A percentile compares a stretch with the other conserved stretches of the same genome.
Evolutionary conservation across 2,888 invertebrate species (phyloP).

Genomic region (Galerucella nymphaeae): DNA sequence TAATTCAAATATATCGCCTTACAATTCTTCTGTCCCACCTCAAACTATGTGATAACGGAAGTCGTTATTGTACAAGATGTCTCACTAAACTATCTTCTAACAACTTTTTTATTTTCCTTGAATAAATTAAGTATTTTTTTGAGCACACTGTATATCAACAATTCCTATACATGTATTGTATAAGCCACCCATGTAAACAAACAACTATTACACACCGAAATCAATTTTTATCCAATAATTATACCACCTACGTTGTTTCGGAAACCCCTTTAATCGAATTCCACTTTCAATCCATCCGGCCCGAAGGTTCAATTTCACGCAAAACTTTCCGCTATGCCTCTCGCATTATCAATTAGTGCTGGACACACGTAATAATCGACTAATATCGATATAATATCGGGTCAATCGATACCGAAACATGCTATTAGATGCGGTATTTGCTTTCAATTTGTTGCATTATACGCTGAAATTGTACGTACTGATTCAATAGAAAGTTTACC

Average conservation of each 20-base stretch:
- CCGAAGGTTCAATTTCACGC: conserved; percentile 32
- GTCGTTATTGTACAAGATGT: too few species aligned
- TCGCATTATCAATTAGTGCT: conserved; percentile 48
- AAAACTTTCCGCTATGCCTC: conserved; percentile 28
- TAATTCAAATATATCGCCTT: too few species aligned
- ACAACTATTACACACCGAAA: conserved; percentile 47
- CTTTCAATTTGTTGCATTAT: conserved; percentile 43
- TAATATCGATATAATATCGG: conserved; percentile 51
- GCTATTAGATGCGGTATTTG: conserved; percentile 47
- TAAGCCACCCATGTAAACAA: conserved; percentile 41
- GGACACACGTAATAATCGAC: conserved; percentile 49
- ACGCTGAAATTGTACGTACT: conserved; percentile 29
- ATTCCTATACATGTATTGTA: too few species aligned
- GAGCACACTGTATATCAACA: too few species aligned
- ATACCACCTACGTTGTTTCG: conserved; percentile 44
- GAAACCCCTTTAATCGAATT: conserved; percentile 22
- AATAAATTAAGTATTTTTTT: too few species aligned
- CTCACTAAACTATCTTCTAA: too few species aligned
- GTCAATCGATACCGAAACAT: conserved; percentile 47
- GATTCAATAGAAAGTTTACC: too few species aligned
- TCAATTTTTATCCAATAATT: conserved; percentile 47
- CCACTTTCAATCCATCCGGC: conserved; percentile 25
- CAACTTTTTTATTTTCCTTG: too few species aligned
- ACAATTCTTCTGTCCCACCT: too few species aligned
- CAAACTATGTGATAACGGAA: too few species aligned